Base-by-base conservation (phyloP, 2,888 invertebrate genomes). In the Anoncus sp. region DNA sequence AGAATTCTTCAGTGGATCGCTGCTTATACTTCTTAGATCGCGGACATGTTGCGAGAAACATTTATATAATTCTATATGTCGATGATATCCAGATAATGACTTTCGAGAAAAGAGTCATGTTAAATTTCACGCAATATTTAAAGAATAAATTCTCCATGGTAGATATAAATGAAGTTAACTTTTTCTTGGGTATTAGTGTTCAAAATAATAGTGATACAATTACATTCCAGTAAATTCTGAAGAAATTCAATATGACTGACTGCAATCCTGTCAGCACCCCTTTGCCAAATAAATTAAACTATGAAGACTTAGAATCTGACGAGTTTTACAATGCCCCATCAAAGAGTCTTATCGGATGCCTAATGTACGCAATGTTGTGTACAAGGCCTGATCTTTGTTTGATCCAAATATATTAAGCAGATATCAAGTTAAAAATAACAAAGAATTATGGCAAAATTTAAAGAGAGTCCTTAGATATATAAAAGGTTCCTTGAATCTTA, bases 1-100 rank as follows among this genome's bases (percentile, higher is more conserved):
- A 63, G 59, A 79, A 74, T 66, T 79, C 79, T 2, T 65, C 60
- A 10, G 79, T 79, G n/a, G 69, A 76, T 53, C 27, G 18, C 24
- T 73, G 67, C 49, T 22, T 75, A 20, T 71, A 71, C 53, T 51
- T 78, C 49, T 22, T 71, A 1, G 35, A 75, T 16, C 71, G 22
- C 45, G 62, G 75, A 12, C 10, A 51, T 40, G 47, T 72, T 1
- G 16, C 1, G 10, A 47, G 40, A 72, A 80, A 75, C 67, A 75
- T 78, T 49, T 75, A 77, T 65, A 59, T 77, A 35, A 45, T 77
- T 0, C 65, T 75, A 14, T 72, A 80, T 18, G 75, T 80, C 12
- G 80, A 73, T 45, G 69, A 75, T 69, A 6, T 67, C 31, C 5
- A 6, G 31, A 31, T 31, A 6, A 4, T 31, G 31, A 31, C 31